phyloP scores from a whole-genome alignment of 2,888 invertebrate genomes.

The Pinctada fucata region DNA sequence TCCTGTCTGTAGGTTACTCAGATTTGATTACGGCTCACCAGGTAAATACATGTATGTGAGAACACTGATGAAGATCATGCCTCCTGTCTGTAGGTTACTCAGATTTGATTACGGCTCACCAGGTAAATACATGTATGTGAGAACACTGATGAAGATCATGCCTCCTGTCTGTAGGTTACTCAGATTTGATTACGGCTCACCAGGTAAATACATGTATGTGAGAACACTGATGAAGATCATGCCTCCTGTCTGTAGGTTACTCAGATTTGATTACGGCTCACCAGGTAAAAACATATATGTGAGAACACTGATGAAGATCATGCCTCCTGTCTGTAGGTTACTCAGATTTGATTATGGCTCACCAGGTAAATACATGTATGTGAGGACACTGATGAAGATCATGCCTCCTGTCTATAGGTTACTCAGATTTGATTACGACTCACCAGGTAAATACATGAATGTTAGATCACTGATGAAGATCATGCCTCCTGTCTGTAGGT shows the following conservation, averaged over 20 bases:
- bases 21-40: slow-evolving; percentile 97
- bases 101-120: slow-evolving; percentile 97
- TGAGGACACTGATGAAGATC: slow-evolving; percentile 89
- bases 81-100: slow-evolving; percentile 94
- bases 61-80: slow-evolving; percentile 96
- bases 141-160: slow-evolving; percentile 95
- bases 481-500: slow-evolving; percentile 98
- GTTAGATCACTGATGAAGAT: slow-evolving; percentile 89
- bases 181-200: slow-evolving; percentile 95
- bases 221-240: slow-evolving; percentile 93
- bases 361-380: slow-evolving; percentile 82
- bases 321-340: slow-evolving; percentile 98
- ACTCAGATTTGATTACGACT: slow-evolving; percentile 94
- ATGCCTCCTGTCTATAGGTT: slow-evolving; percentile 99
- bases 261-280: slow-evolving; percentile 95
- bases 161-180: slow-evolving; percentile 96
- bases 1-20: slow-evolving; percentile 92
- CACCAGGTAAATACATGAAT: slow-evolving; percentile 83
- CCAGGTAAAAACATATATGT: slow-evolving; percentile 82
- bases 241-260: slow-evolving; percentile 96
- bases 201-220: slow-evolving; percentile 80
- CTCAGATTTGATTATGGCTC: slow-evolving; percentile 96
- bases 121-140: slow-evolving; percentile 79
- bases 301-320: slow-evolving; percentile 91
- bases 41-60: no score